Evolutionary conservation across 1,140 invertebrate genomes (phyloP), one percentile per base, ranked within the genome.

Genomic region (Stenopsyche tienmushanensis): DNA sequence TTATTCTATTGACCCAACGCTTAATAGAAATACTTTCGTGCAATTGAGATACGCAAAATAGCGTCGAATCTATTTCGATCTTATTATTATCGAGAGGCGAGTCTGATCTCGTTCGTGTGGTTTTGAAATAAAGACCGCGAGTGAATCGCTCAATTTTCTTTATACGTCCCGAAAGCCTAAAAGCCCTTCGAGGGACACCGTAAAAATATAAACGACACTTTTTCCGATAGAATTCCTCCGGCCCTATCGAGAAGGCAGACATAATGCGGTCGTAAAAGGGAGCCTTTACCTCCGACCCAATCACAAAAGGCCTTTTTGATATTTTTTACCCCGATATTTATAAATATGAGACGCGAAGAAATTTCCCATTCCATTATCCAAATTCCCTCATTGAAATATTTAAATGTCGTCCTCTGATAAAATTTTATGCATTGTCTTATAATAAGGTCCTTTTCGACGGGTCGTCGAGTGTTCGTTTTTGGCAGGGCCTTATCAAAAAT

Each of bases 201-300:
- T 67, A 67, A 67, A 67, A 67, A 63, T 62, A 57, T 57, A 67
- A 67, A 67, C 54, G 65, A 63, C 65, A 63, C 60, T 60, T 64
- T 47, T 67, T 67, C 59, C 65, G 50, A 53, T 42, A 29, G 26
- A 49, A 58, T 25, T 67, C 52, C 60, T 63, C 52, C 20, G 65
- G 29, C 39, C 21, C 44, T 24, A 58, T 34, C 18, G 23, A 18
- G 9, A 24, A 26, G 21, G 53, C 54, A 54, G 50, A 66, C 49
- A 66, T 55, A 66, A 62, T 62, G 49, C 49, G 34, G 39, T 47
- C 57, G 49, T 66, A 66, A 62, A n/a, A 62, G 41, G 65, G 52
- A 44, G 18, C 24, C 52, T 26, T 20, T 41, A 39, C 41, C 52
- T 15, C 41, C n/a, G 41, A 34, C 7, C 65, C 65, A 47, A 64